Evolutionary conservation across 2,113 vertebrate genomes (phyloP), one percentile per base, ranked within the genome.

Genomic region (Rhabdomys dilectus): DNA sequence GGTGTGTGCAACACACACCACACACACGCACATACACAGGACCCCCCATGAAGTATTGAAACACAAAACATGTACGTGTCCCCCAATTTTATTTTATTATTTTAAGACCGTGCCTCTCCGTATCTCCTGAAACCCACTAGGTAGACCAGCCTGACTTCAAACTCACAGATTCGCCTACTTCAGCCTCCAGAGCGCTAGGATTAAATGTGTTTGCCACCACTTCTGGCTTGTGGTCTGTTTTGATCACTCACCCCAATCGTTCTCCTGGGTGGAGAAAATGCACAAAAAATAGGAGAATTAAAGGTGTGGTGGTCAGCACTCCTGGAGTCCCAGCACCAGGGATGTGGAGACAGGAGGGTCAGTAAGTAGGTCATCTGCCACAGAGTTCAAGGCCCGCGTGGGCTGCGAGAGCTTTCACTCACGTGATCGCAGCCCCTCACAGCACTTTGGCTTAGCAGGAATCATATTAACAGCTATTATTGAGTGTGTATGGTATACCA

Each of bases 211-310:
- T 21, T 13, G 17, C 53, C 53, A 81, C 53, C 36, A 13, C 21
- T 51, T 1, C 53, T 45, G n/a, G 26, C 9, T 42, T 42, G n/a
- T 42, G 78, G 39, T 24, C 26, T 91, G 2, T 88, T 94, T 91
- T 66, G 76, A 39, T 86, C 64, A 19, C 31, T 91, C 88, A 56
- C 19, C 48, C 53, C 76, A 3, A 48, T 91, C 24, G 64, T 93
- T 48, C 56, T 92, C 51, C 48, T 0, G 0, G 17, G 24, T 31
- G 62, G 53, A 70, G 53, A 90, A 90, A 45, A 85, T 19, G 48
- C 48, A 51, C 48, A 92, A 90, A 89, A 66, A 21, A 88, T 87
- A 34, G 64, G 88, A 95, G 92, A 76, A 85, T n/a, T n/a, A 89
- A 93, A 48, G 7, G n/a, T 34, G 31, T 24, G 45, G 10, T n/a